phyloP scores from a whole-genome alignment of 2,113 vertebrate genomes.

The Gallinago media region DNA sequence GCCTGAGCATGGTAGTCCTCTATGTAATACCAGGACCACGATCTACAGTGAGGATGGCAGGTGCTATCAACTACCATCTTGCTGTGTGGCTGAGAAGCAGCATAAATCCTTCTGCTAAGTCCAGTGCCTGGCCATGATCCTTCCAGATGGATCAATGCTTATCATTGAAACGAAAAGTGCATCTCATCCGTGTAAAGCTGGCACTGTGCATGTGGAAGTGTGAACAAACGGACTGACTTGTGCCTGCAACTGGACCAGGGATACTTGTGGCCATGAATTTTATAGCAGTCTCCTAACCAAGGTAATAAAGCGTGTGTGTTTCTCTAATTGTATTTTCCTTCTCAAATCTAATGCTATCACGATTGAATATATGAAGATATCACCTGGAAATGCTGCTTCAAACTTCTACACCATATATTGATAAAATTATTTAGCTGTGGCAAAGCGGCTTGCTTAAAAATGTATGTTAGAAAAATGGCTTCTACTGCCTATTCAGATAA shows the following conservation, averaged over 20 bases:
- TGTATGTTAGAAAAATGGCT: neutral
- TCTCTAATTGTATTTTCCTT: neutral
- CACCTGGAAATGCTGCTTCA: neutral
- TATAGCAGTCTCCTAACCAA: neutral
- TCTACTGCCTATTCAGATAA: neutral
- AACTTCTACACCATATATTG: neutral
- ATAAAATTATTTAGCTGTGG: neutral
- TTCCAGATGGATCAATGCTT: neutral
- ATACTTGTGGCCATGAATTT: neutral
- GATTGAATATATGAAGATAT: neutral
- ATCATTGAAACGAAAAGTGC: neutral
- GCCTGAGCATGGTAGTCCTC: neutral
- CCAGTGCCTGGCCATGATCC: neutral
- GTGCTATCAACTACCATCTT: neutral
- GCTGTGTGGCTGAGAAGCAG: neutral
- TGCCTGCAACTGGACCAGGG: neutral
- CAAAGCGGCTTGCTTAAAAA: neutral
- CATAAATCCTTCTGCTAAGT: neutral
- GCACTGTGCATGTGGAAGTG: neutral
- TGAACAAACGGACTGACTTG: neutral
- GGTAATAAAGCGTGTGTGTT: neutral
- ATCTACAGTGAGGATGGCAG: neutral
- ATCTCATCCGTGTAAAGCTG: neutral
- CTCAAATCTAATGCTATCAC: neutral
- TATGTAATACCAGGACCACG: rapidly evolving